phyloP scores from a whole-genome alignment of 1,140 invertebrate species.

The Teleopsis dalmanni region DNA sequence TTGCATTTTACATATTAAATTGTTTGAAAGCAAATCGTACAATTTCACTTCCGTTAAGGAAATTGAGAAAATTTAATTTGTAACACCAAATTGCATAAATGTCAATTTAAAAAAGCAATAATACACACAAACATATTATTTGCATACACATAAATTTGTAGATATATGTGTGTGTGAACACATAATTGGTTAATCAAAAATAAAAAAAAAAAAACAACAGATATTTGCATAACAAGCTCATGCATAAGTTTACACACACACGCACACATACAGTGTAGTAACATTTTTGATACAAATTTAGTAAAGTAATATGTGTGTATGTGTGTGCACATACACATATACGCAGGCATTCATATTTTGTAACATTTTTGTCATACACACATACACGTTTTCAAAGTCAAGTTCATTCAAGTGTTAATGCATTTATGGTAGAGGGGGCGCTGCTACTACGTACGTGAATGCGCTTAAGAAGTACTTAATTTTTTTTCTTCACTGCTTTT shows the following conservation, averaged over 20 bases:
- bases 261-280: no score
- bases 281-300: not conserved
- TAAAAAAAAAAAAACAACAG: no score
- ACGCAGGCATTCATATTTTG: not conserved
- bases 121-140: not conserved
- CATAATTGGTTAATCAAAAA: not conserved
- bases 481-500: not conserved
- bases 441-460: no score
- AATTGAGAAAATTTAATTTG: slow-evolving; percentile 8
- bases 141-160: not conserved
- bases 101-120: not conserved
- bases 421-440: no score
- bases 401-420: no score
- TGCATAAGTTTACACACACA: no score
- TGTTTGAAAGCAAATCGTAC: no score
- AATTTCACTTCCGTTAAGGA: not conserved
- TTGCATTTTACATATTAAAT: no score
- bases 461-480: not conserved
- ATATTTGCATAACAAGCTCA: no score
- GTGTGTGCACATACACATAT: not conserved
- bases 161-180: not conserved
- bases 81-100: not conserved
- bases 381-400: no score
- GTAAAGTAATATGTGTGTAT: not conserved
- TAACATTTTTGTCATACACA: not conserved